Conservation (phyloP, 1,140 invertebrate genomes). For the Rhopalosiphum padi region DNA sequence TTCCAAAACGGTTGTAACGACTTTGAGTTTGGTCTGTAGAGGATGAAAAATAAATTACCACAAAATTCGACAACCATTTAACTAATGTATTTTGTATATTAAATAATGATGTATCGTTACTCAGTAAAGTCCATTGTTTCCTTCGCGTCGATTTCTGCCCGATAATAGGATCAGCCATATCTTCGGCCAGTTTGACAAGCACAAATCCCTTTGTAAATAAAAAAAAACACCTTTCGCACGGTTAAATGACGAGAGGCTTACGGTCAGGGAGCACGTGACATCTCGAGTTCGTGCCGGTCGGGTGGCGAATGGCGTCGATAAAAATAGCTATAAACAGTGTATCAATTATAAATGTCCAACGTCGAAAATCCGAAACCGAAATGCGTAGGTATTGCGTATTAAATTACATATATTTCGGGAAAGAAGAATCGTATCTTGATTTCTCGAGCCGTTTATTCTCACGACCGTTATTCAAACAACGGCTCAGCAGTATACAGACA, state of each 20-base stretch:
- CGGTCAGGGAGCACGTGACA: background rate
- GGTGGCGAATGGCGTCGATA: background rate
- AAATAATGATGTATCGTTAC: conserved; percentile 1
- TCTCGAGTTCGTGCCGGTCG: background rate
- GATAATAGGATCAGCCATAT: conserved; percentile 42
- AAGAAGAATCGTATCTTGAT: background rate
- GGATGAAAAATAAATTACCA: background rate
- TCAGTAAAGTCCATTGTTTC: conserved; percentile 46
- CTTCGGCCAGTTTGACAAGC: conserved; percentile 3
- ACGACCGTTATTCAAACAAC: background rate
- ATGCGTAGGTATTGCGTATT: background rate
- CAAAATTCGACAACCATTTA: background rate
- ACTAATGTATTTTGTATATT: background rate
- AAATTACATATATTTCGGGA: background rate
- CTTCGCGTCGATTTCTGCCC: conserved; percentile 40
- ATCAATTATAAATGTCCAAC: background rate
- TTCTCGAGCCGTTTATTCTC: background rate
- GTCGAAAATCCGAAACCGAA: background rate
- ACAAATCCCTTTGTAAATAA: no score
- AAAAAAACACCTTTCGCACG: background rate
- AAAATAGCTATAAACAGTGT: background rate
- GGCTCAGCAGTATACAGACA: background rate
- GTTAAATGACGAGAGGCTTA: background rate
- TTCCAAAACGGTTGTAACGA: conserved; percentile 65
- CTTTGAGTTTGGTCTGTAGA: conserved; percentile 34